Evolutionary conservation across 2,888 invertebrate genomes (phyloP), one percentile per base, ranked within the genome.

Genomic region (Emesis furor): DNA sequence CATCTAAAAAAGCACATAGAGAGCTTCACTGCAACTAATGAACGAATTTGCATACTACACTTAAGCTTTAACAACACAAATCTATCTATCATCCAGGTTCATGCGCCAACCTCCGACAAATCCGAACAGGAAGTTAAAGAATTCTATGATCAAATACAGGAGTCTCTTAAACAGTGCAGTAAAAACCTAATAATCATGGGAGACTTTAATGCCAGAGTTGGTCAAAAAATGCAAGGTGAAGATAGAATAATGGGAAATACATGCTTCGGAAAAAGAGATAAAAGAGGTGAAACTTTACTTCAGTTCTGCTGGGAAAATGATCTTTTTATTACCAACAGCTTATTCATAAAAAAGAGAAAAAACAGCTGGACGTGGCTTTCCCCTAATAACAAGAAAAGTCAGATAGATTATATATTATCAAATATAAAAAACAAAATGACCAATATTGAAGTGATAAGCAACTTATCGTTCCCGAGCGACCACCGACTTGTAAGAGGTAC

Each of bases 221-320:
- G 84, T 4, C 35, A 78, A 17, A 72, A 79, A 68, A 24, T 46
- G 2, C 73, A 42, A 17, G 65, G 78, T 17, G 81, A 81, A 80
- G 79, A 84, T 14, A 79, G 65, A 83, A 67, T 84, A 39, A 8
- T 82, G 39, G 79, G 85, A 10, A 73, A 42, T 30, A 79, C 30
- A 7, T 84, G 83, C 75, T 88, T 79, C 46, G 84, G 86, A 75
- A 82, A 81, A 79, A 81, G 85, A 84, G 78, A 85, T 39, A 78
- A 84, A n/a, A 79, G 85, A 81, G 85, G 84, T 35, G 82, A 82
- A 80, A 72, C 46, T 14, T 62, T 86, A 62, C 55, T 85, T 2
- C 80, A 86, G 51, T 84, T 84, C 59, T 78, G 79, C 37, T 78
- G 76, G 75, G 72, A 81, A 81, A 84, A 83, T 76, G 75, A 84